Evolutionary conservation across 2,797 vertebrate species (phyloP).

Genomic region (Neoniphon sammara): DNA sequence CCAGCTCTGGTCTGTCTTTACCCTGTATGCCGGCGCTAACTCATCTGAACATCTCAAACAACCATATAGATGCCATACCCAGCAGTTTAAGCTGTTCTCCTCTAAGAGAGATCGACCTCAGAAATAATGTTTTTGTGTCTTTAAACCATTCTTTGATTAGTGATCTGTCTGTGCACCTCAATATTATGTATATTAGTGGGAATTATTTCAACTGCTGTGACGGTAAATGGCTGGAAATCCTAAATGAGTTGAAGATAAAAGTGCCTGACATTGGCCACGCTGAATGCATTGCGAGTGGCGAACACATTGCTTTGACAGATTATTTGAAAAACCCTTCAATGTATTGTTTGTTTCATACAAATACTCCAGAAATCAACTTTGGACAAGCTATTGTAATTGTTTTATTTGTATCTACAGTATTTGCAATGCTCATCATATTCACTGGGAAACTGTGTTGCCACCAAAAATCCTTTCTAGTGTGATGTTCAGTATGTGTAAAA

Average conservation of each 20-base stretch:
- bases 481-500: conserved; percentile 29
- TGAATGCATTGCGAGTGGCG: conserved; percentile 56
- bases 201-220: conserved; percentile 80
- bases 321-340: conserved; percentile 55
- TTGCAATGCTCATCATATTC: conserved; percentile 46
- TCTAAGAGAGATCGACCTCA: conserved; percentile 73
- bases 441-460: conserved; percentile 52
- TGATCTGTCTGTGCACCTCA: conserved; percentile 54
- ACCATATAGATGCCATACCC: conserved; percentile 66
- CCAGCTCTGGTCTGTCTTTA: conserved; percentile 62
- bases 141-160: conserved; percentile 69
- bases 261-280: conserved; percentile 69
- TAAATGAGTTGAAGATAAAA: conserved; percentile 55
- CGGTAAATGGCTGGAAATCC: conserved; percentile 65
- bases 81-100: conserved; percentile 70
- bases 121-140: conserved; percentile 72
- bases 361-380: conserved; percentile 47
- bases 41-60: conserved; percentile 74
- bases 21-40: conserved; percentile 74
- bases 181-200: conserved; percentile 67
- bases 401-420: conserved; percentile 61
- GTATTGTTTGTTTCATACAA: conserved; percentile 55
- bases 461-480: conserved; percentile 50
- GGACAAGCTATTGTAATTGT: conserved; percentile 61
- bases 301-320: conserved; percentile 38